Conservation (phyloP, 2,888 invertebrate genomes). For the Cheilosia urbana region DNA sequence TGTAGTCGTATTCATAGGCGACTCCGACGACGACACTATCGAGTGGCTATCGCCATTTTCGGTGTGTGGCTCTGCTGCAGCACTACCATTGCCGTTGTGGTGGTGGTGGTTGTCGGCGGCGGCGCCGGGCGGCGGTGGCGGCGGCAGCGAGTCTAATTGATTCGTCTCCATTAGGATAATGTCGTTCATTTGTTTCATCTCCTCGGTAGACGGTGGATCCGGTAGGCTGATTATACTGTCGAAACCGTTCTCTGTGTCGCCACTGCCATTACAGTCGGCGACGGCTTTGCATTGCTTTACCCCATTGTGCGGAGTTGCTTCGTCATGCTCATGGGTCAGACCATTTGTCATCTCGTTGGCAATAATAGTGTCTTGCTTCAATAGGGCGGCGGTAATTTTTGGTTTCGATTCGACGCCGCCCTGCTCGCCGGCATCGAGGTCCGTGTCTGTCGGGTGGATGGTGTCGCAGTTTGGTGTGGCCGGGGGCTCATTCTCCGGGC, state of each 20-base stretch:
- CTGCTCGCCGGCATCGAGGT: constrained; percentile 81
- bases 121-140: constrained; percentile 81
- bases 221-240: constrained; percentile 83
- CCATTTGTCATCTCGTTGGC: constrained; percentile 69
- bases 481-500: constrained; percentile 52
- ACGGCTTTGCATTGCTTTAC: constrained; percentile 41
- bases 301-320: constrained; percentile 76
- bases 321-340: constrained; percentile 83
- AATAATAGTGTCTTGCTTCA: constrained; percentile 87
- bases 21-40: constrained; percentile 31
- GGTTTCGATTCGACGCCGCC: constrained; percentile 86
- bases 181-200: constrained; percentile 82
- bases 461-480: constrained; percentile 46
- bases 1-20: constrained; percentile 53
- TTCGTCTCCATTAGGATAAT: constrained; percentile 80
- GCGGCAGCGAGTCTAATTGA: constrained; percentile 83
- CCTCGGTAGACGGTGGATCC: constrained; percentile 82
- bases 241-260: constrained; percentile 79
- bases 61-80: constrained; percentile 14
- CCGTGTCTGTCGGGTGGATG: constrained; percentile 77
- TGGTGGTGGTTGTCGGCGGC: constrained; percentile 29
- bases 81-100: constrained; percentile 56
- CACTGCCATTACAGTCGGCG: constrained; percentile 79
- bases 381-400: constrained; percentile 88
- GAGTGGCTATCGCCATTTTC: constrained; percentile 67